Evolutionary conservation across 2,888 invertebrate species (phyloP).

Genomic region (Pammene aurita): DNA sequence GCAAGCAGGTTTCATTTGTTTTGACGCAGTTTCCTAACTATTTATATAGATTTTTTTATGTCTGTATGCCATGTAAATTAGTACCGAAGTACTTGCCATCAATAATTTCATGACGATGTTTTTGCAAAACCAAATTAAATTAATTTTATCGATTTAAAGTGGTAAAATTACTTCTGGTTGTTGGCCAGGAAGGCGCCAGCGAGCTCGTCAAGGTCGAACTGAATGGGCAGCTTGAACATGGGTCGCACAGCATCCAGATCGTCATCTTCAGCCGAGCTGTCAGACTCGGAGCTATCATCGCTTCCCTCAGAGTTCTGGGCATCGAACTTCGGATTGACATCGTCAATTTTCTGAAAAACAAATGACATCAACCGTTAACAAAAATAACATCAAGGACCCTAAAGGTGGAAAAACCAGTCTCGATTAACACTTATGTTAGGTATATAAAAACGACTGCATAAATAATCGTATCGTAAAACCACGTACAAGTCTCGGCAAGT

Average conservation of each 20-base stretch:
- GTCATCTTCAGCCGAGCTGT: conserved; percentile 84
- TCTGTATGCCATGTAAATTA: too few relatives aligned
- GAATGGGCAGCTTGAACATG: conserved; percentile 89
- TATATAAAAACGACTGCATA: conserved; percentile 17
- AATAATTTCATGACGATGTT: too few relatives aligned
- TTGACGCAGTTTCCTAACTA: too few relatives aligned
- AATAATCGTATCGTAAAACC: conserved; percentile 21
- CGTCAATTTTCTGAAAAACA: conserved; percentile 73
- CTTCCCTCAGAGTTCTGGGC: conserved; percentile 63
- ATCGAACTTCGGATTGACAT: conserved; percentile 63
- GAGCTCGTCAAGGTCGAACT: conserved; percentile 92
- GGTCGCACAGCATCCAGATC: conserved; percentile 83
- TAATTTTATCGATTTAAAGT: background rate
- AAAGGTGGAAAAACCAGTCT: conserved; percentile 32
- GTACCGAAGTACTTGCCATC: too few relatives aligned
- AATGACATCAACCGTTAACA: background rate
- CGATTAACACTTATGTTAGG: conserved; percentile 11
- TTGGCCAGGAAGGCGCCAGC: conserved; percentile 89
- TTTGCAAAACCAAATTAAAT: too few relatives aligned
- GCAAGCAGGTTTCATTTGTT: too few relatives aligned
- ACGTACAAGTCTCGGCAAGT: conserved; percentile 24
- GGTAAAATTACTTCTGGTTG: conserved; percentile 83
- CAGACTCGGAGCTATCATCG: conserved; percentile 81
- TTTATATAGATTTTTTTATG: too few relatives aligned
- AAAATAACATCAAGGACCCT: conserved; percentile 11